Percentiles rank a stretch among this genome's conserved stretches.
Conservation (phyloP, 37 sponge, comb jelly and placozoan genomes). For the Cladorhizidae sp. region DNA sequence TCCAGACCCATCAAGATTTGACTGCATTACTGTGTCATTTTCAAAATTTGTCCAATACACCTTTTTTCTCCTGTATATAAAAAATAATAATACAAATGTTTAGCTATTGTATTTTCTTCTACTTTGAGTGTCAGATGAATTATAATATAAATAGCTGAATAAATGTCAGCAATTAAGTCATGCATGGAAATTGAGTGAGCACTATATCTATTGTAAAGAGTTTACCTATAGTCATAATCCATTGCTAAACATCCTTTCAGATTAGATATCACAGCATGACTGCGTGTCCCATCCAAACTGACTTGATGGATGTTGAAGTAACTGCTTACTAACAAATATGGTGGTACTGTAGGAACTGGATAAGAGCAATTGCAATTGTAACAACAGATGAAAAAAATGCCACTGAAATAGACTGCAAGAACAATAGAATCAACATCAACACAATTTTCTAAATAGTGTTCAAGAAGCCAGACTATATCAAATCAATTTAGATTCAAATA, state of each 20-base stretch:
- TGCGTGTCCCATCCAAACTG: slow-evolving; percentile 20
- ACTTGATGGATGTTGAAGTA: slow-evolving; percentile 5
- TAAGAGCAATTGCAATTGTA: too few species aligned
- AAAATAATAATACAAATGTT: background rate
- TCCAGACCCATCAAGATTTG: slow-evolving; percentile 28
- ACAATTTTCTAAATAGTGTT: too few species aligned
- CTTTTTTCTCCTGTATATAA: background rate
- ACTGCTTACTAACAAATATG: slow-evolving; percentile 7
- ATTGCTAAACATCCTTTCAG: background rate
- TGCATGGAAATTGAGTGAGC: background rate
- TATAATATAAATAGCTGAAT: background rate
- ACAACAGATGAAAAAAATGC: too few species aligned
- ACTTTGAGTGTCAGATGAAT: too few species aligned
- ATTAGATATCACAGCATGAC: background rate
- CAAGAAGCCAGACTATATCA: too few species aligned
- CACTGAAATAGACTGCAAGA: too few species aligned
- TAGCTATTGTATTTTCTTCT: background rate
- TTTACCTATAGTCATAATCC: slow-evolving; percentile 38
- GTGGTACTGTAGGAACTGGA: background rate
- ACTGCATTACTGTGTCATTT: background rate
- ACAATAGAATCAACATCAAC: too few species aligned
- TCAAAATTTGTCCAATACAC: slow-evolving; percentile 25
- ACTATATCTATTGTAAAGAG: background rate
- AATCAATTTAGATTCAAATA: too few species aligned
- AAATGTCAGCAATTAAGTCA: background rate